Base-by-base conservation (phyloP, 2,797 vertebrate genomes). In the Enteromius paludinosus region DNA sequence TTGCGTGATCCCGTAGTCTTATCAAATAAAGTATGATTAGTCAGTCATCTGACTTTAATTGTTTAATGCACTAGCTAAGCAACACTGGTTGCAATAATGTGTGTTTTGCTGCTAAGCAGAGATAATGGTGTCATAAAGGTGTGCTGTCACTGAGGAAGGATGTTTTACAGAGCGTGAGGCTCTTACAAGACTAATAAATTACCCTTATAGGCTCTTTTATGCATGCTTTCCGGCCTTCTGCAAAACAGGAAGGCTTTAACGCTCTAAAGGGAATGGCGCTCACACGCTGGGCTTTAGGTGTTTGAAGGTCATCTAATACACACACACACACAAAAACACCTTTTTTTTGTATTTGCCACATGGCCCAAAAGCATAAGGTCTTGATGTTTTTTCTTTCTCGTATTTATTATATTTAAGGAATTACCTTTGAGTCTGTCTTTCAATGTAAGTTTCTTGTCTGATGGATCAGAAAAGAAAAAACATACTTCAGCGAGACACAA, bases 251-350 rank as follows among this genome's bases (percentile, higher is more conserved):
- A 89, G 85, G 79, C 83, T 81, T 86, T 87, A 77, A 23, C 81
- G 81, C 87, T 91, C 90, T 80, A 52, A 45, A 25, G 83, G 85
- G 33, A 52, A 68, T 89, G 92, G 87, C 61, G 79, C 89, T 90
- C 87, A 89, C 90, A 90, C 91, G 89, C 64, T 87, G 87, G 85
- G 90, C 87, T 90, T 87, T 90, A 87, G 88, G 90, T 92, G 90
- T 89, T 91, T 87, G 59, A 81, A 89, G 89, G 90, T 74, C 54
- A 45, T 78, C 10, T n/a, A 62, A 56, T 5, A 23, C 71, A 56
- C 52, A 38, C 28, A 69, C 5, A 1, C 68, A 69, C 0, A 2
- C 69, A 72, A 25, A 12, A 56, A n/a, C 33, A 15, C 5, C 3
- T 1, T 56, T 69, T 38, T 69, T 45, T 9, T 45, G 68, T 12